Percentiles rank a stretch among this genome's conserved stretches.
Conservation (phyloP, 2,888 invertebrate species). For the Drosophila fulvimacula region DNA sequence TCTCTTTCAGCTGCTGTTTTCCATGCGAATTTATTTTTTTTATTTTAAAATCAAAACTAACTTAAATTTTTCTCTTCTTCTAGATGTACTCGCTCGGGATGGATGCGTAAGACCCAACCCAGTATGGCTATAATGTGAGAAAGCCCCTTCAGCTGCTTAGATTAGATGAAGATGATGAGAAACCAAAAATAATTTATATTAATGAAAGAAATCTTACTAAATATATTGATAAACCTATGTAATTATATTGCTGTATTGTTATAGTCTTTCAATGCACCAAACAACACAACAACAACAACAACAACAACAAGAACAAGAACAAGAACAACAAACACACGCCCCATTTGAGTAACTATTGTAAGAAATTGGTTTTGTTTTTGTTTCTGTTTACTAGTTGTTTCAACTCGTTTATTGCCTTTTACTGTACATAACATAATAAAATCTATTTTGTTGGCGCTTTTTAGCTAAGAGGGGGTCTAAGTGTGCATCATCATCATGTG, state of each 20-base stretch:
- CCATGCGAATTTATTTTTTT: not conserved
- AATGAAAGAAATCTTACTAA: slow-evolving; percentile 41
- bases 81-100: slow-evolving; percentile 49
- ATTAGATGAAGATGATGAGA: slow-evolving; percentile 36
- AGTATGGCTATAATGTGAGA: slow-evolving; percentile 34
- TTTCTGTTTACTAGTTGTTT: slow-evolving; percentile 29
- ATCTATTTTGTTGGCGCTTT: slow-evolving; percentile 38
- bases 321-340: slow-evolving; percentile 31
- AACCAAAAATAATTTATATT: slow-evolving; percentile 3
- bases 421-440: slow-evolving; percentile 37
- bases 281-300: slow-evolving; percentile 26
- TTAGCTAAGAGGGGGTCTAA: slow-evolving; percentile 28
- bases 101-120: not conserved
- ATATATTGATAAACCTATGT: slow-evolving; percentile 63
- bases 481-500: slow-evolving; percentile 32
- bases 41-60: slow-evolving; percentile 51
- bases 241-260: slow-evolving; percentile 73
- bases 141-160: slow-evolving; percentile 45
- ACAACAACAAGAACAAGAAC: slow-evolving; percentile 22
- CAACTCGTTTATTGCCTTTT: slow-evolving; percentile 11
- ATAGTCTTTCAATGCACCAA: slow-evolving; percentile 60
- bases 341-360: slow-evolving; percentile 36
- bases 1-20: slow-evolving; percentile 27
- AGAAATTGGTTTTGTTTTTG: slow-evolving; percentile 42
- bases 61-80: slow-evolving; percentile 65